phyloP scores from a whole-genome alignment of 2,888 invertebrate genomes.

The Scrobipalpa costella region DNA sequence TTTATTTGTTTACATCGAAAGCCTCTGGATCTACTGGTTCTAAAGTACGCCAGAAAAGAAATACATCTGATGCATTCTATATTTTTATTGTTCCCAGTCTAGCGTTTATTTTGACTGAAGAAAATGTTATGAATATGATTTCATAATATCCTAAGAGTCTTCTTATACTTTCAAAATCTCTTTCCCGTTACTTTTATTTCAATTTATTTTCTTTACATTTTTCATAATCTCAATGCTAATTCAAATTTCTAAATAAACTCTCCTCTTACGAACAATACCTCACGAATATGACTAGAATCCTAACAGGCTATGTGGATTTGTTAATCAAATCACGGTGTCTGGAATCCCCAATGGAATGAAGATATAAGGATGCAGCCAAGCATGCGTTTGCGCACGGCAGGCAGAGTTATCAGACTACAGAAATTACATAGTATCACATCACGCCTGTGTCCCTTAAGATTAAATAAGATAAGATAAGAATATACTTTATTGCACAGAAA shows the following conservation, averaged over 20 bases:
- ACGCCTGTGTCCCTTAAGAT: no score
- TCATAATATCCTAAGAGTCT: not conserved
- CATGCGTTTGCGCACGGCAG: slow-evolving; percentile 59
- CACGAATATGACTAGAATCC: not conserved
- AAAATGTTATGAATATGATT: no score
- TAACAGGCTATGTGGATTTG: not conserved
- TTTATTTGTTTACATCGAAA: no score
- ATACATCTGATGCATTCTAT: no score
- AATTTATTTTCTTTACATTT: not conserved
- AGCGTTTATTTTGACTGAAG: no score
- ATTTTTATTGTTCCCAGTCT: no score
- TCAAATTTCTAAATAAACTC: not conserved
- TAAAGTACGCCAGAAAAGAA: no score
- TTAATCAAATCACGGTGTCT: slow-evolving; percentile 14
- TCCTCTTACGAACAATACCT: not conserved
- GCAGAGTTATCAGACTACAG: not conserved
- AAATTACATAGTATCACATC: no score
- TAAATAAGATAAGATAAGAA: no score
- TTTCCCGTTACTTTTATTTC: not conserved
- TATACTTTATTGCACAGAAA: no score
- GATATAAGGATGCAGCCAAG: slow-evolving; percentile 47
- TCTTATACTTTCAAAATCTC: not conserved
- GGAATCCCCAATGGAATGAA: slow-evolving; percentile 37
- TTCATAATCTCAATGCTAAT: not conserved
- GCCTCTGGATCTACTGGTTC: no score